Evolutionary conservation across 1,140 invertebrate genomes (phyloP).

Genomic region (Ostrea denselamellosa): DNA sequence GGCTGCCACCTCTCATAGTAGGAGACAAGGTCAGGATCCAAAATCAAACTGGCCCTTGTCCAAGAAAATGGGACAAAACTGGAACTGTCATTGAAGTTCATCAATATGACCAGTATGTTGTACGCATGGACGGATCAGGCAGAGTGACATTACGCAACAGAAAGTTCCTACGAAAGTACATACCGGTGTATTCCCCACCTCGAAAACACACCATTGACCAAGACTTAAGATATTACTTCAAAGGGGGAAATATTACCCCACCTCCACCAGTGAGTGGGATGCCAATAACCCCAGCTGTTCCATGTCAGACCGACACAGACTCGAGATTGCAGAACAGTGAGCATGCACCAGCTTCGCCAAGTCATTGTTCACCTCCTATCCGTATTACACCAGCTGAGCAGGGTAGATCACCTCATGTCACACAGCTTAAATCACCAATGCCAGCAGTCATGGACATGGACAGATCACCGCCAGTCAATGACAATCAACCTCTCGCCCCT

Average conservation of each 20-base stretch:
- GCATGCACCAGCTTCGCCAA: too few species aligned
- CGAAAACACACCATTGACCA: neutral
- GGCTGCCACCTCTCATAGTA: constrained; percentile 51
- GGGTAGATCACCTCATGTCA: too few species aligned
- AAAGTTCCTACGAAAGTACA: constrained; percentile 58
- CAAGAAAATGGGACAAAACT: constrained; percentile 63
- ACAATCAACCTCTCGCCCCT: too few species aligned
- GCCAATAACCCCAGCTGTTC: too few species aligned
- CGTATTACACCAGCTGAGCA: too few species aligned
- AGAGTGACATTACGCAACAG: constrained; percentile 54
- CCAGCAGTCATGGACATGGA: too few species aligned
- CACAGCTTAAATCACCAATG: too few species aligned
- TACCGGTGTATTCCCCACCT: constrained; percentile 45
- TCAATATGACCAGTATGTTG: constrained; percentile 60
- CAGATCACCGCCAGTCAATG: too few species aligned
- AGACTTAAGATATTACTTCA: constrained; percentile 5
- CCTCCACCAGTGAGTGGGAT: neutral
- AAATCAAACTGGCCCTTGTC: constrained; percentile 59
- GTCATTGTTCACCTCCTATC: too few species aligned
- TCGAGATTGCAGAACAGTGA: too few species aligned
- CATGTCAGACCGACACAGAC: too few species aligned
- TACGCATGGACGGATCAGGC: constrained; percentile 55
- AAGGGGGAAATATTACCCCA: neutral
- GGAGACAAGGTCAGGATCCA: constrained; percentile 59
- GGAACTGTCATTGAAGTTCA: constrained; percentile 60